phyloP scores from a whole-genome alignment of 2,888 invertebrate genomes.

The Listrodromus nycthemerus region DNA sequence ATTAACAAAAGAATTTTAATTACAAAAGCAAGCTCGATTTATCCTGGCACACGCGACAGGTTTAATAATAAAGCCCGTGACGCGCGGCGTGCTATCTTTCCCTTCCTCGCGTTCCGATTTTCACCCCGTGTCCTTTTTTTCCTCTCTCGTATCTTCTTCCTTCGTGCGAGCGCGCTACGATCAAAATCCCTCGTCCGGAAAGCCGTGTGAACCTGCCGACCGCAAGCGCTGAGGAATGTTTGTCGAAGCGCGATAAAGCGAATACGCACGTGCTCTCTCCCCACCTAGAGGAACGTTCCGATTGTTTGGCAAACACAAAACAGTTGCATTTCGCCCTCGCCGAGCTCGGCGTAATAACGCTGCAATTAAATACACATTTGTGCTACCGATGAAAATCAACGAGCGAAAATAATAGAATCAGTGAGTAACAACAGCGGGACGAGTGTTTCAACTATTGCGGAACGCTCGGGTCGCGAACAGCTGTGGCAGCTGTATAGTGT shows the following conservation, averaged over 20 bases:
- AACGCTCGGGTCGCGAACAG: background rate
- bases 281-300: background rate
- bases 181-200: conserved; percentile 34
- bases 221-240: conserved; percentile 34
- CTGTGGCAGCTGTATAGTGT: background rate
- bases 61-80: conserved; percentile 61
- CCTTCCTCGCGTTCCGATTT: conserved; percentile 11
- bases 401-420: conserved; percentile 7
- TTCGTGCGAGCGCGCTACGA: conserved; percentile 28
- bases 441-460: too few relatives aligned
- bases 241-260: conserved; percentile 58
- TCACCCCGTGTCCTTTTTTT: conserved; percentile 36
- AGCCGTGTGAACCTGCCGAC: conserved; percentile 58
- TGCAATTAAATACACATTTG: background rate
- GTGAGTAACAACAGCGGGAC: conserved; percentile 3
- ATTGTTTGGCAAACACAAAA: background rate
- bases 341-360: background rate
- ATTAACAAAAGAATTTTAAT: conserved; percentile 47
- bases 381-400: conserved; percentile 7
- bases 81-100: conserved; percentile 20
- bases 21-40: conserved; percentile 54
- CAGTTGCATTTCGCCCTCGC: background rate
- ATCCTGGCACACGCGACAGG: conserved; percentile 48
- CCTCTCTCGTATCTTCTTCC: background rate
- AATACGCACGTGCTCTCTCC: conserved; percentile 1